Evolutionary conservation across 2,113 vertebrate genomes (phyloP), one percentile per base, ranked within the genome.

Genomic region (Entelurus aequoreus): DNA sequence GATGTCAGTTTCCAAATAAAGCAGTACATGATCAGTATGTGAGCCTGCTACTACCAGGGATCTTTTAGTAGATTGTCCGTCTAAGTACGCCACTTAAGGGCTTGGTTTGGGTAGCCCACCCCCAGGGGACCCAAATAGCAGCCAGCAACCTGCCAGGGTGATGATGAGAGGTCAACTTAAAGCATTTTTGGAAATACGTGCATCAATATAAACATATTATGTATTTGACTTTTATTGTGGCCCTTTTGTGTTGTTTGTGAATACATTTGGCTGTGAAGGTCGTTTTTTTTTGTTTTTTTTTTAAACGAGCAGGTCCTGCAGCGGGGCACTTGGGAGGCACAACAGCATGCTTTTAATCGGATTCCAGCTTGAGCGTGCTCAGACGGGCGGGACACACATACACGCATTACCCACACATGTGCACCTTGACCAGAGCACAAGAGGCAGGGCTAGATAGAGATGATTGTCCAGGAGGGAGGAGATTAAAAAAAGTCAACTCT

Each of bases 311-410:
- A 66, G 66, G 58, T 62, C 72, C 21, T 7, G 49, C 47, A 48
- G 71, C 50, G 65, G 38, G 64, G 51, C 58, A 62, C 64, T 53
- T 62, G 46, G 72, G 72, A 72, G 78, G 62, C 75, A 69, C 58
- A 76, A 84, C 71, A 76, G 74, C 81, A 67, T 66, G 75, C 62
- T 79, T 76, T 80, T 89, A 89, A 90, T 88, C 81, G 66, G 81
- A 88, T 88, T 89, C 85, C 63, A 63, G 42, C 71, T 50, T 15
- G 71, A 83, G 78, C 85, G 62, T 88, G 88, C 86, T 88, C 85
- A 90, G 81, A 78, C 69, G 11, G 59, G 84, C 87, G 86, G 68
- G 72, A 88, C 65, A 52, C 67, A 47, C 59, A 21, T 57, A 28
- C 0, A 1, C 65, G 52, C 28, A 61, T 46, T 68, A 71, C 48